Conservation (phyloP, 2,113 vertebrate species). For the Conger conger region DNA sequence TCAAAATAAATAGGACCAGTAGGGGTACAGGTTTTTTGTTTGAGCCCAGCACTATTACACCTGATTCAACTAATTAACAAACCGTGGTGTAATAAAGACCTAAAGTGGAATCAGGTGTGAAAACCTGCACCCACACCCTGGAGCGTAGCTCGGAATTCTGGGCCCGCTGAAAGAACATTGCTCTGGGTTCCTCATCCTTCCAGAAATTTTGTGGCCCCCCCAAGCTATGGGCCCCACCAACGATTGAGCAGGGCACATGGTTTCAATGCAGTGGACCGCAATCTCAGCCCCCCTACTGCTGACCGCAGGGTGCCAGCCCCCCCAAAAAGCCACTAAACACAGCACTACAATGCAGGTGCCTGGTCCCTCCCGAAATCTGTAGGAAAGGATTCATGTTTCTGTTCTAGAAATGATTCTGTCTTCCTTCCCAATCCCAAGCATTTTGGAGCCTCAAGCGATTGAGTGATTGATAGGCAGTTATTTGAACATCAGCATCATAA, state of each 20-base stretch:
- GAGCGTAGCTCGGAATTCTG: too few relatives aligned
- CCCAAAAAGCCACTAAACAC: constrained; percentile 7
- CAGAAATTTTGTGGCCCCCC: too few relatives aligned
- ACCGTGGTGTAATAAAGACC: too few relatives aligned
- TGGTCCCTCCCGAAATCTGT: constrained; percentile 21
- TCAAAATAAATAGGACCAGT: too few relatives aligned
- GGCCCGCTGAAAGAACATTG: too few relatives aligned
- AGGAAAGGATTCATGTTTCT: constrained; percentile 12
- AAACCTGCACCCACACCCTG: too few relatives aligned
- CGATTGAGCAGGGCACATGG: neutral
- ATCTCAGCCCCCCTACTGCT: constrained; percentile 13
- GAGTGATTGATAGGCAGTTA: neutral
- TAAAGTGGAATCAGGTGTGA: too few relatives aligned
- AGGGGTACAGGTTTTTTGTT: too few relatives aligned
- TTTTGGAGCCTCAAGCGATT: neutral
- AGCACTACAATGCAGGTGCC: constrained; percentile 7
- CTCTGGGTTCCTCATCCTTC: too few relatives aligned
- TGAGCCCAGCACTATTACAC: too few relatives aligned
- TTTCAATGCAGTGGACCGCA: neutral
- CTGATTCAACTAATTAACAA: too few relatives aligned
- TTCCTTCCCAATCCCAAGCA: neutral
- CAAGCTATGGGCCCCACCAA: too few relatives aligned
- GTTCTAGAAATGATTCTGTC: neutral
- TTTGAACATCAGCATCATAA: neutral
- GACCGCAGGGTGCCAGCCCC: constrained; percentile 1